Base-by-base conservation (phyloP, 2,113 vertebrate genomes). In the Anhinga rufa region DNA sequence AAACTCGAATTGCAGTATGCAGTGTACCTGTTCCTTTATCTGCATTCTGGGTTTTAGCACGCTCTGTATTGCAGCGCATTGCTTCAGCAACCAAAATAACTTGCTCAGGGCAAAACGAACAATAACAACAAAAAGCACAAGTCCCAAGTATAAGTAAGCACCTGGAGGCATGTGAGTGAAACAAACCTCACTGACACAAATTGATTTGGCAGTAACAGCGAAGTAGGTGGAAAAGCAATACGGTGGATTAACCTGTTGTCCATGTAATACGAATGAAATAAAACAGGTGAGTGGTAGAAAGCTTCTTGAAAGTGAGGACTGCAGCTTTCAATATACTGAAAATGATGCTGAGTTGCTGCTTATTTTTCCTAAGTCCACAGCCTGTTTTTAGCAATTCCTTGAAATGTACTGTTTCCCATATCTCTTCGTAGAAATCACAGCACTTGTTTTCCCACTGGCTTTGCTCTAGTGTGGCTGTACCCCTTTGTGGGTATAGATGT, bases 151-250 rank as follows among this genome's bases (percentile, higher is more conserved):
- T 74, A 88, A 86, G 72, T 64, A 89, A 88, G 57, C 55, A 91
- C 81, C 93, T 69, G 48, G 88, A 90, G 86, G 82, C 71, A 48
- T 28, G 32, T 2, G 6, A 84, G 65, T 69, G 48, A 86, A 92
- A 91, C 75, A 86, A 80, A 90, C 40, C 58, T 84, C 46, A 60
- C 82, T 83, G 81, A 64, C 83, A 86, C n/a, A 89, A 97, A 97
- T 89, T 93, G 86, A 91, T 96, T 93, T 89, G 69, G 44, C 82
- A 74, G 55, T 91, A 95, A 91, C 76, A 93, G 72, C 6, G 4
- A 83, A 95, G 77, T 55, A 72, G 36, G 57, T 72, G 61, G 72
- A 92, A 93, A 91, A 93, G 49, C 86, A 72, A 49, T 76, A 54
- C 2, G 0, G 57, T 40, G 40, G 55, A 92, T 96, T 96, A 96